These are phyloP conservation scores for Ictalurus furcatus DNA, from an alignment of 2,113 vertebrate genomes.

Conservation along the genomic window DNA sequence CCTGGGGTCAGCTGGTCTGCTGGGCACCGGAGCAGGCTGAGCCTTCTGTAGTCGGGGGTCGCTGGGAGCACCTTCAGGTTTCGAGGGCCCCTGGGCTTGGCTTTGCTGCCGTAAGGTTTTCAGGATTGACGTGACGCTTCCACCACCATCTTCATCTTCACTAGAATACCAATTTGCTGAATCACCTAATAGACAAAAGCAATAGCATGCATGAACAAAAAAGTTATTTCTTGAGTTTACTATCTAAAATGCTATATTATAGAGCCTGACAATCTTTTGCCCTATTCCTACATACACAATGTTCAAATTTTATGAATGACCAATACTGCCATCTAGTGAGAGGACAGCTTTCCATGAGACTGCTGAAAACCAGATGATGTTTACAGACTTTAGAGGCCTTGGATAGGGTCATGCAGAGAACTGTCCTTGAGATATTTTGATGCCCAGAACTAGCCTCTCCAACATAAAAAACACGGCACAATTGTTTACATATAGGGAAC, in stretches of 20 bases:
- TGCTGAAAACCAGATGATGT: conserved; percentile 33
- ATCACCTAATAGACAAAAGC: conserved; percentile 74
- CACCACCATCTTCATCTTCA: conserved; percentile 89
- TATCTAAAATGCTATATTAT: not conserved
- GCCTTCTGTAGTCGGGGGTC: conserved; percentile 86
- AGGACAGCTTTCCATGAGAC: not conserved
- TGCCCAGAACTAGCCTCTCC: conserved; percentile 20
- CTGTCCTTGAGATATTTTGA: conserved; percentile 24
- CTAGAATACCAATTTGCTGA: conserved; percentile 96
- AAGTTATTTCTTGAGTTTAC: not conserved
- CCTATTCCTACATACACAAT: not conserved
- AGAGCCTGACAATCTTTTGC: not conserved
- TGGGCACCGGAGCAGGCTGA: conserved; percentile 46
- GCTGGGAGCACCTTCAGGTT: conserved; percentile 55
- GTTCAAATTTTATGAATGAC: not conserved
- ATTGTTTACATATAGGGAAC: not conserved
- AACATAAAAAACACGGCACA: not conserved
- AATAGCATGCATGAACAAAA: not conserved
- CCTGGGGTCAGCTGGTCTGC: conserved; percentile 76
- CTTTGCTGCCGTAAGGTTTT: conserved; percentile 89
- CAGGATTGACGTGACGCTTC: conserved; percentile 91
- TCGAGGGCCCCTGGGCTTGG: conserved; percentile 69
- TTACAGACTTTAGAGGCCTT: conserved; percentile 33
- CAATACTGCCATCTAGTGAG: conserved; percentile 36
- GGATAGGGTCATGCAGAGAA: conserved; percentile 25